These are phyloP conservation scores for Terrapene triunguis DNA, from an alignment of 2,113 vertebrate genomes.

Conservation along the genomic window DNA sequence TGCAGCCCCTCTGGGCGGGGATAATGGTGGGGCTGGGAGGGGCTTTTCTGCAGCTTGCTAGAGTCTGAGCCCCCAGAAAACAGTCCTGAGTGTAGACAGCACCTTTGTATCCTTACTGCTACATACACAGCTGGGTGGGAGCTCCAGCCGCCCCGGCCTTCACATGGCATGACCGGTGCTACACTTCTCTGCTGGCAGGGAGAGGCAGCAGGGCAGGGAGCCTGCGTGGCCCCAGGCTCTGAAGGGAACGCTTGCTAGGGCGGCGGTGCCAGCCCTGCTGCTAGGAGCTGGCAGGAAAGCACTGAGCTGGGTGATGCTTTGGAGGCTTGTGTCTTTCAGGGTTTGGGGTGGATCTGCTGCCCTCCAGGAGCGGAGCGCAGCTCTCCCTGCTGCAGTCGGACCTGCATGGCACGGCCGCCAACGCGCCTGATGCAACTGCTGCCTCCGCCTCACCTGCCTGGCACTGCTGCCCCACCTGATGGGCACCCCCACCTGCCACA, in stretches of 20 bases:
- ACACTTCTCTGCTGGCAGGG: background rate
- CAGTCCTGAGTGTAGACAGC: background rate
- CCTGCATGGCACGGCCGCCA: fast-evolving
- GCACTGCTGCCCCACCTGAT: background rate
- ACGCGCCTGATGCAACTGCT: background rate
- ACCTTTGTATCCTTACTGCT: background rate
- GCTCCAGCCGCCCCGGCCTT: background rate
- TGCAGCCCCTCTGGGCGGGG: background rate
- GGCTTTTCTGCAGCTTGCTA: background rate
- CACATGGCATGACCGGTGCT: background rate
- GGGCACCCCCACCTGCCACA: background rate
- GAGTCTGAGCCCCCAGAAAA: background rate
- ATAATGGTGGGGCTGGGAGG: background rate
- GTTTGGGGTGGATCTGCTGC: background rate
- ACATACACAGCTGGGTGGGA: background rate
- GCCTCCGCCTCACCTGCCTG: background rate
- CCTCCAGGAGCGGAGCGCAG: background rate
- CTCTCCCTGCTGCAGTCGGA: background rate
- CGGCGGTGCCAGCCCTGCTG: background rate
- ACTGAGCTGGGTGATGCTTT: background rate
- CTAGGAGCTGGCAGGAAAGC: background rate
- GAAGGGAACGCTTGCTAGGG: background rate
- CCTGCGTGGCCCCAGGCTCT: background rate
- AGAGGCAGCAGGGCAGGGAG: background rate
- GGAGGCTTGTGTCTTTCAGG: background rate